phyloP scores from a whole-genome alignment of 2,113 vertebrate species.

The Dromiciops gliroides region DNA sequence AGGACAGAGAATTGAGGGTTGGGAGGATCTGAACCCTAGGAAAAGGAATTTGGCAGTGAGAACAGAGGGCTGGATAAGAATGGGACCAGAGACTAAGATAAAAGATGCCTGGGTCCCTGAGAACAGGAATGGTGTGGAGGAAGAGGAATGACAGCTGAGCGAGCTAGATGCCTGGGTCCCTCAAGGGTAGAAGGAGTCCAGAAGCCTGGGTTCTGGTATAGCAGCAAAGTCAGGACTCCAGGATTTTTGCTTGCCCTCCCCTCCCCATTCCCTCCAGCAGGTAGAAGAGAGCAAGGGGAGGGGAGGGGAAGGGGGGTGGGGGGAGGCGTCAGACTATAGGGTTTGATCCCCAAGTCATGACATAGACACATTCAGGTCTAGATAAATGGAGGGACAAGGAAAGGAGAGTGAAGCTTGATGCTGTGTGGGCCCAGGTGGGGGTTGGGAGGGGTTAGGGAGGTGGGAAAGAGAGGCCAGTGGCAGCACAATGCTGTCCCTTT shows the following conservation, averaged over 20 bases:
- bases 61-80: constrained; percentile 30
- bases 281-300: constrained; percentile 42
- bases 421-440: constrained; percentile 80
- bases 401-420: constrained; percentile 80
- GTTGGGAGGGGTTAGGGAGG: constrained; percentile 84
- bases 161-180: constrained; percentile 32
- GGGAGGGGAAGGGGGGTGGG: constrained; percentile 47
- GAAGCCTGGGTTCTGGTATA: constrained; percentile 64
- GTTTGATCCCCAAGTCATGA: constrained; percentile 64
- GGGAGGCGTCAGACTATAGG: constrained; percentile 51
- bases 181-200: constrained; percentile 35
- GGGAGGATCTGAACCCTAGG: constrained; percentile 53
- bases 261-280: constrained; percentile 45
- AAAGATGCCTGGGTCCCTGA: background rate
- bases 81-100: background rate
- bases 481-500: constrained; percentile 67
- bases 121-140: background rate
- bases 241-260: constrained; percentile 44
- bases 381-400: constrained; percentile 76
- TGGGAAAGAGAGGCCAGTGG: constrained; percentile 68
- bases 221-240: constrained; percentile 75
- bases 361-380: constrained; percentile 71
- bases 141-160: background rate
- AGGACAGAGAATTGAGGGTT: constrained; percentile 37
- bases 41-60: constrained; percentile 74